These are phyloP conservation scores for Bicyclus anynana DNA, from an alignment of 1,140 invertebrate species.

Conservation along the genomic window DNA sequence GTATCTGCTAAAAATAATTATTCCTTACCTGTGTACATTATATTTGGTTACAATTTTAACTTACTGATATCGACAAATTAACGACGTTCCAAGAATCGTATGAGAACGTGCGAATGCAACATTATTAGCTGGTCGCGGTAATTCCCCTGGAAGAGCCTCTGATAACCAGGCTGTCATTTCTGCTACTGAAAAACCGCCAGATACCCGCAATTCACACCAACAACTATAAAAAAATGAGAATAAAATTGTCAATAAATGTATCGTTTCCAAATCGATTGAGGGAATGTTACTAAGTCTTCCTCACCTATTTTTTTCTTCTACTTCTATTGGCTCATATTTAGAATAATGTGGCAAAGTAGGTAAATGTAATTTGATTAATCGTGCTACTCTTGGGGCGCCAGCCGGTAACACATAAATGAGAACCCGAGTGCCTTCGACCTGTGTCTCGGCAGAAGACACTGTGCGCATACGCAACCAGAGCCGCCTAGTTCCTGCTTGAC, in stretches of 20 bases:
- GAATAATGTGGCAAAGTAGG: constrained; percentile 58
- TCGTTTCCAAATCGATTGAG: too few species aligned
- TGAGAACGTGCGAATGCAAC: constrained; percentile 51
- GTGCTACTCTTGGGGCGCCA: constrained; percentile 60
- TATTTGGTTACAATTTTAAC: constrained; percentile 12
- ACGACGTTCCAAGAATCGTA: constrained; percentile 45
- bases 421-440: constrained; percentile 37
- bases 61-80: constrained; percentile 62
- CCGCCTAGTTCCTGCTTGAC: constrained; percentile 62
- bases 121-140: constrained; percentile 50
- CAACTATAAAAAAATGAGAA: too few species aligned
- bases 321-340: constrained; percentile 43
- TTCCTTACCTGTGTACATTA: background rate
- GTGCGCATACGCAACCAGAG: constrained; percentile 54
- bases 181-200: constrained; percentile 63
- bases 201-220: constrained; percentile 49
- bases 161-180: constrained; percentile 66
- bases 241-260: too few species aligned
- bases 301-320: constrained; percentile 33
- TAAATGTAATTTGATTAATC: constrained; percentile 48
- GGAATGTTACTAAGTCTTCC: too few species aligned
- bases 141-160: constrained; percentile 53
- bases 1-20: too few species aligned
- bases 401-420: constrained; percentile 58
- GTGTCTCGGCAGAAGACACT: constrained; percentile 6